A percentile compares a stretch with the other conserved stretches of the same genome.
These are phyloP conservation scores for Phenganax marumi DNA, from an alignment of 92 coral and sea anemone genomes.

Conservation along the genomic window DNA sequence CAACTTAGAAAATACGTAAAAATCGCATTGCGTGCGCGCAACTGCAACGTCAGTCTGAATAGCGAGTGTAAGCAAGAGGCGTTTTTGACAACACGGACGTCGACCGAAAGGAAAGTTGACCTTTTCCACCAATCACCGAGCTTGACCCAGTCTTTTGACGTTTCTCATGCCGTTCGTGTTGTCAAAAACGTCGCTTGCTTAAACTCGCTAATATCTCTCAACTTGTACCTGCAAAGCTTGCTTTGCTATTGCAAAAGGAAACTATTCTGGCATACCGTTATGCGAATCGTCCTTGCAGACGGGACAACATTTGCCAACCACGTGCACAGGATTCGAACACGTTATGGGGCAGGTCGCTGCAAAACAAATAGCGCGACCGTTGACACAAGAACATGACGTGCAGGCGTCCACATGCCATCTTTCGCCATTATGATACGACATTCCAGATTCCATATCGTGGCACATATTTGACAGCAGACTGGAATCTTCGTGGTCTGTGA, in stretches of 20 bases:
- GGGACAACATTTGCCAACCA: conserved; percentile 81
- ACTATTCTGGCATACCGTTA: conserved; percentile 11
- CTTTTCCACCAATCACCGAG: no score
- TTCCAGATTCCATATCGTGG: conserved; percentile 81
- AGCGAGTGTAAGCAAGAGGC: no score
- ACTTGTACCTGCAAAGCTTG: no score
- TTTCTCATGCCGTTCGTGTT: no score
- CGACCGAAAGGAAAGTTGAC: no score
- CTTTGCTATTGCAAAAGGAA: background rate
- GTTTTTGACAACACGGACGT: no score
- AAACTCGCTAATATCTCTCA: no score
- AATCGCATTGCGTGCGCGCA: background rate
- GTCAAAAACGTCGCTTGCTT: no score
- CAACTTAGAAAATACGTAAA: background rate
- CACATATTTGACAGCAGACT: conserved; percentile 59
- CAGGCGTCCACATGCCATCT: conserved; percentile 96
- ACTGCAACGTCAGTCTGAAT: no score
- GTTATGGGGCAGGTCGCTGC: conserved; percentile 62
- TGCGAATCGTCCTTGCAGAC: conserved; percentile 53
- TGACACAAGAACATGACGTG: conserved; percentile 80
- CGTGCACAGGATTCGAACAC: conserved; percentile 64
- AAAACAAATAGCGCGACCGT: conserved; percentile 70
- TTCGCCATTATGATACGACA: conserved; percentile 77
- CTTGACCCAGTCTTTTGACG: no score
- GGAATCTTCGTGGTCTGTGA: conserved; percentile 14